Base-by-base conservation (phyloP, 2,888 invertebrate genomes). In the Clistopyga incitator region DNA sequence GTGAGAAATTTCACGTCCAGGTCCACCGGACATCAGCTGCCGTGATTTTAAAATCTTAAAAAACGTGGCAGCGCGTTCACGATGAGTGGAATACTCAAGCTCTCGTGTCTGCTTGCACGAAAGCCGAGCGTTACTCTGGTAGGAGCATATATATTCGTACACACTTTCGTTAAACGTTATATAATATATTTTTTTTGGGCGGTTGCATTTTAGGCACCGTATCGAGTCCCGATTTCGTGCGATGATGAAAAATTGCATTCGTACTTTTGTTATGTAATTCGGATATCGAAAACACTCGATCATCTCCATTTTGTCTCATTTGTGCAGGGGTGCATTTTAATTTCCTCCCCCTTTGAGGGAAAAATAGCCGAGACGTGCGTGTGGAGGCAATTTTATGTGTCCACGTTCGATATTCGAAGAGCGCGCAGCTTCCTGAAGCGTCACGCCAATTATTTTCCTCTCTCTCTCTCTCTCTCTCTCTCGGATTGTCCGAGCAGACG, bases 71-170 rank as follows among this genome's bases (percentile, higher is more conserved):
- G 50, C 74, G 34, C n/a, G n/a, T n/a, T 64, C 76, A 87, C 80
- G 77, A 92, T 92, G 92, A 92, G 89, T 82, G 89, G 92, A 81
- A 86, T 92, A 84, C 87, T 92, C 85, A 92, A 91, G 87, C 84
- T 92, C 56, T 90, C 92, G 88, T 88, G 88, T 76, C 83, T 90
- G 70, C 87, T 92, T 56, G 88, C 90, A 72, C 91, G 88, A 87
- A 90, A 90, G 71, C 84, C 82, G 34, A 82, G 56, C 82, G 77
- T 78, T 34, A 81, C 88, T 38, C 85, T 90, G 89, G 91, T 91
- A 87, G 85, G 90, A 25, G 70, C 65, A 76, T 45, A 52, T 45
- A 38, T 61, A 50, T 64, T n/a, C 54, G 25, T n/a, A 23, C 45
- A 54, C 47, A 52, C 23, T 45, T 45, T 70, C 61, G 38, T 86